A percentile compares a stretch with the other conserved stretches of the same genome.
Conservation (phyloP, 53 echinoderm and acorn worm species). For the Henricia sp. region DNA sequence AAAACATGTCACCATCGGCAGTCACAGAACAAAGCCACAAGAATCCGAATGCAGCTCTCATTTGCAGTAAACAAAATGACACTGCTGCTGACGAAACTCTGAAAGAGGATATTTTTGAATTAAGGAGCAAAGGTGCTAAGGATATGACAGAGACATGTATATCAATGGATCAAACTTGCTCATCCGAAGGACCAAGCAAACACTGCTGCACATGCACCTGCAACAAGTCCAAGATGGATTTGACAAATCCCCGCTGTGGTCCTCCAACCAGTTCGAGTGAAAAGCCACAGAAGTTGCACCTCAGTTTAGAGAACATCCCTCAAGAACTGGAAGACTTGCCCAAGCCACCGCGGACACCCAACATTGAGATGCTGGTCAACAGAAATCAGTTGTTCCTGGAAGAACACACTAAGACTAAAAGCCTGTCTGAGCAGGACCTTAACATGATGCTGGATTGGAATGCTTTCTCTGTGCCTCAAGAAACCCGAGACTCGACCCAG, state of each 20-base stretch:
- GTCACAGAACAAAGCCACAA: no score
- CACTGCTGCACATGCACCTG: constrained; percentile 56
- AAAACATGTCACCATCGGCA: no score
- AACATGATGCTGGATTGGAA: constrained; percentile 24
- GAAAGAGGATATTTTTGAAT: no score
- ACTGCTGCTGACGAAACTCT: no score
- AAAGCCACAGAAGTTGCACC: background rate
- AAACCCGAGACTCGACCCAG: background rate
- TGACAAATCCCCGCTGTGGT: no score
- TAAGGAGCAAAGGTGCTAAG: background rate
- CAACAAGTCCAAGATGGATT: background rate
- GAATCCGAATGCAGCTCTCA: no score
- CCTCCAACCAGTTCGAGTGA: background rate
- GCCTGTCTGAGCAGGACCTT: constrained; percentile 28
- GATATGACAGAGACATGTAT: no score
- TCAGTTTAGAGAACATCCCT: constrained; percentile 19
- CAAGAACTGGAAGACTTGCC: constrained; percentile 10
- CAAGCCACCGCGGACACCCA: constrained; percentile 15
- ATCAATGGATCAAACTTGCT: no score
- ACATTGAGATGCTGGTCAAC: constrained; percentile 51
- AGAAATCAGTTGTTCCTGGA: constrained; percentile 16
- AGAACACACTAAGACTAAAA: background rate
- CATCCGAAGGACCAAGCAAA: constrained; percentile 3
- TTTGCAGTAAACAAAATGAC: no score
- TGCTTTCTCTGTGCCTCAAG: constrained; percentile 1